Evolutionary conservation across 2,797 vertebrate species (phyloP).

Genomic region (Galaxias olidus): DNA sequence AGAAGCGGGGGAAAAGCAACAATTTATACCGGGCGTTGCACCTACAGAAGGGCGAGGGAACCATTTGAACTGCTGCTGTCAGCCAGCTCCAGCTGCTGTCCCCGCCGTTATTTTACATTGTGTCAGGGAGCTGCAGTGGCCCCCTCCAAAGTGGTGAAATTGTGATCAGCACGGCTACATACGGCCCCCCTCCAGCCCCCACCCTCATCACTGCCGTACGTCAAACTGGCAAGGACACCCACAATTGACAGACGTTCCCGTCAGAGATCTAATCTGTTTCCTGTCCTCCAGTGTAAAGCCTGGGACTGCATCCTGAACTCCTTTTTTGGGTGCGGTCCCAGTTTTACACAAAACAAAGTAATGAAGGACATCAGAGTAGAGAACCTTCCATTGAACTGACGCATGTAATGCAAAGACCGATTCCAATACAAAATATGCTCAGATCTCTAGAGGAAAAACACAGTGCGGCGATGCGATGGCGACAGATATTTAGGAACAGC

Average conservation of each 20-base stretch:
- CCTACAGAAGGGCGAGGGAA: slow-evolving; percentile 49
- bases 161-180: slow-evolving; percentile 21
- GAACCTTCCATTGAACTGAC: no score
- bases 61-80: slow-evolving; percentile 50
- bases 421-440: no score
- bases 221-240: slow-evolving; percentile 13
- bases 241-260: slow-evolving; percentile 18
- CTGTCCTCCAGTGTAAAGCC: no score
- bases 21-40: slow-evolving; percentile 52
- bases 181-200: not conserved
- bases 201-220: not conserved
- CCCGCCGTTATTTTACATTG: slow-evolving; percentile 26
- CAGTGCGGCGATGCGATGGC: no score
- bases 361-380: no score
- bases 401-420: no score
- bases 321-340: not conserved
- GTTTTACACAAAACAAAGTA: no score
- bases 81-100: slow-evolving; percentile 36
- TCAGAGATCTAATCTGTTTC: slow-evolving; percentile 17
- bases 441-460: no score
- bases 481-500: no score
- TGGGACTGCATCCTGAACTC: not conserved
- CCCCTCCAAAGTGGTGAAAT: slow-evolving; percentile 19
- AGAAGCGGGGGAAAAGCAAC: slow-evolving; percentile 47
- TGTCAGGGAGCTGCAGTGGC: slow-evolving; percentile 14